These are phyloP conservation scores for Oscheius sp. DNA, from an alignment of 2,888 invertebrate genomes.

Conservation along the genomic window DNA sequence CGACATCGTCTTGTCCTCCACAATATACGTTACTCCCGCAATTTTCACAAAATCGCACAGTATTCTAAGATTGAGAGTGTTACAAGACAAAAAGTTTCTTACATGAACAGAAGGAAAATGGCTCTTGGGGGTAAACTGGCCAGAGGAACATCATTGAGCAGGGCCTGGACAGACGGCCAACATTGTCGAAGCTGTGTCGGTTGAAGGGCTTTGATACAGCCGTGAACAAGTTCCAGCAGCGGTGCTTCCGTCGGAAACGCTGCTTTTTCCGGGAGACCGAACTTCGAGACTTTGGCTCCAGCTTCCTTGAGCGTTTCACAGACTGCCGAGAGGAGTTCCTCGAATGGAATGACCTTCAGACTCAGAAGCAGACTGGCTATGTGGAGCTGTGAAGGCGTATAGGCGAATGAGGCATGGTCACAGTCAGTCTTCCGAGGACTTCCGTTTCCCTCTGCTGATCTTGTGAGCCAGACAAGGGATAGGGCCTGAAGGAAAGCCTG, in stretches of 20 bases:
- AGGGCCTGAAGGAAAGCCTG: conserved; percentile 85
- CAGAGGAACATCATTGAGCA: conserved; percentile 80
- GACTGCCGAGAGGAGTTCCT: conserved; percentile 85
- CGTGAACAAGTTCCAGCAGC: conserved; percentile 85
- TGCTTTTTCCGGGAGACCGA: conserved; percentile 55
- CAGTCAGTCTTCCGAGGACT: conserved; percentile 37
- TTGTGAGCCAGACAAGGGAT: conserved; percentile 86
- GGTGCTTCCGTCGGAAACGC: conserved; percentile 82
- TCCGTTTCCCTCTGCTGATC: conserved; percentile 40
- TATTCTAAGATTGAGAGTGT: conserved; percentile 75
- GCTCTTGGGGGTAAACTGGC: conserved; percentile 80
- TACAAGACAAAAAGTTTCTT: conserved; percentile 59
- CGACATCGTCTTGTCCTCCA: conserved; percentile 80
- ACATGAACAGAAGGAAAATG: conserved; percentile 84
- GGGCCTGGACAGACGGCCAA: conserved; percentile 83
- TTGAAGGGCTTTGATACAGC: conserved; percentile 78
- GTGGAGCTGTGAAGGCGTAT: conserved; percentile 79
- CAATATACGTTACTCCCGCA: conserved; percentile 53
- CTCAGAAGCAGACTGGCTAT: conserved; percentile 84
- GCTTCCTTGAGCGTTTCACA: conserved; percentile 86
- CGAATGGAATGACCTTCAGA: conserved; percentile 86
- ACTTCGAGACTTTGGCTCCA: conserved; percentile 53
- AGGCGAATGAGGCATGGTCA: conserved; percentile 66
- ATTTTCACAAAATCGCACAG: conserved; percentile 87
- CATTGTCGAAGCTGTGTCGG: conserved; percentile 83